Conservation (phyloP, 2,797 vertebrate species). For the Podarcis lilfordi region DNA sequence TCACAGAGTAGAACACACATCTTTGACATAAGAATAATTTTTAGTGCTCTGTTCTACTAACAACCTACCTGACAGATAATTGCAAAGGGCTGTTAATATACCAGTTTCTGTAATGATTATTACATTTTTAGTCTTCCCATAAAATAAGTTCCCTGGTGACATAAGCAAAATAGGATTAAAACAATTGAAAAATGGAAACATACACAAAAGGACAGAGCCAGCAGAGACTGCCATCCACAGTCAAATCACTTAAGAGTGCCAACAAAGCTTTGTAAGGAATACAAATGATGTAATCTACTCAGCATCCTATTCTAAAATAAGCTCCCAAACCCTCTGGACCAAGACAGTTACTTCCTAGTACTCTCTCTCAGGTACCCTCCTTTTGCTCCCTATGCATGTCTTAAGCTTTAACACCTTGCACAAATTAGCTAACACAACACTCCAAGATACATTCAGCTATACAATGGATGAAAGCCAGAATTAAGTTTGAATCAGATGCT, state of each 20-base stretch:
- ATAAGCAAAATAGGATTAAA: too few species aligned
- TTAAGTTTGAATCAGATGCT: too few species aligned
- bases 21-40: neutral
- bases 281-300: neutral
- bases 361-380: neutral
- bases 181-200: too few species aligned
- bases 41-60: neutral
- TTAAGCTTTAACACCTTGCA: neutral
- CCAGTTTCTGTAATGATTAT: neutral
- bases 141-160: too few species aligned
- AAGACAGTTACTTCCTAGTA: neutral
- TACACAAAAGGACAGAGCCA: too few species aligned
- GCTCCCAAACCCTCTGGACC: neutral
- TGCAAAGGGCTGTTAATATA: neutral
- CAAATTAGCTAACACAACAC: neutral
- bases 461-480: too few species aligned
- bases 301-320: neutral
- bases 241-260: too few species aligned
- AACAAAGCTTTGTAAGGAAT: too few species aligned
- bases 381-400: neutral
- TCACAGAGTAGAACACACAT: neutral
- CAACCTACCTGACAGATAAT: neutral
- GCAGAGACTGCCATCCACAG: too few species aligned
- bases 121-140: too few species aligned
- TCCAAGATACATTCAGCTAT: neutral